Evolutionary conservation across 2,888 invertebrate genomes (phyloP).

Genomic region (Coenonympha glycerion): DNA sequence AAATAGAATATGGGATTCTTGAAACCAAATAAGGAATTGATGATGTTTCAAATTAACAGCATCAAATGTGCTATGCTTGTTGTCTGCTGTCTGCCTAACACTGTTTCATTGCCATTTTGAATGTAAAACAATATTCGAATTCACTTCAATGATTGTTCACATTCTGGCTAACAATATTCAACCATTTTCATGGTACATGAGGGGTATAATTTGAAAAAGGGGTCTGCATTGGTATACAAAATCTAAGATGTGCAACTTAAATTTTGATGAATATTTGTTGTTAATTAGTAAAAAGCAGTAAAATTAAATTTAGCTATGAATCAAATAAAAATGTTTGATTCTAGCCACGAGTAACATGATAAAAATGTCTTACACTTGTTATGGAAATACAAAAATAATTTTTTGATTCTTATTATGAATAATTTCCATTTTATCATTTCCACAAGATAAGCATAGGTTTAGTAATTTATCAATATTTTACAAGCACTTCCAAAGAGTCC

Average conservation of each 20-base stretch:
- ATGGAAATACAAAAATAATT: too few relatives aligned
- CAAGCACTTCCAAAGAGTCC: too few relatives aligned
- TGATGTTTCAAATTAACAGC: slow-evolving; percentile 1
- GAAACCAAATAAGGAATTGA: background rate
- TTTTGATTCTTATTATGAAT: too few relatives aligned
- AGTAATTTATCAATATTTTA: too few relatives aligned
- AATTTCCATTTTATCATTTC: too few relatives aligned
- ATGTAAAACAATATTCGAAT: slow-evolving; percentile 25
- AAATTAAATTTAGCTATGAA: too few relatives aligned
- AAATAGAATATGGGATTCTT: background rate
- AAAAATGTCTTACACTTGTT: too few relatives aligned
- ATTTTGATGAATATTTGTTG: too few relatives aligned
- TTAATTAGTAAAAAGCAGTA: too few relatives aligned
- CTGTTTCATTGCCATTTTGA: slow-evolving; percentile 16
- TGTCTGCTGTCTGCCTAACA: slow-evolving; percentile 11
- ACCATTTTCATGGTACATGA: slow-evolving; percentile 33
- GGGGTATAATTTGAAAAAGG: background rate
- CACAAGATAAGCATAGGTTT: too few relatives aligned
- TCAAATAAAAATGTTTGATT: too few relatives aligned
- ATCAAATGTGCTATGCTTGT: slow-evolving; percentile 8
- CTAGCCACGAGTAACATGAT: too few relatives aligned
- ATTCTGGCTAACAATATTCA: slow-evolving; percentile 28
- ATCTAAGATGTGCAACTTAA: background rate
- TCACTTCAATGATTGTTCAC: slow-evolving; percentile 29
- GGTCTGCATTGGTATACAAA: background rate